Evolutionary conservation across 1,140 invertebrate species (phyloP), one percentile per base, ranked within the genome.

Genomic region (Glossosoma conforme): DNA sequence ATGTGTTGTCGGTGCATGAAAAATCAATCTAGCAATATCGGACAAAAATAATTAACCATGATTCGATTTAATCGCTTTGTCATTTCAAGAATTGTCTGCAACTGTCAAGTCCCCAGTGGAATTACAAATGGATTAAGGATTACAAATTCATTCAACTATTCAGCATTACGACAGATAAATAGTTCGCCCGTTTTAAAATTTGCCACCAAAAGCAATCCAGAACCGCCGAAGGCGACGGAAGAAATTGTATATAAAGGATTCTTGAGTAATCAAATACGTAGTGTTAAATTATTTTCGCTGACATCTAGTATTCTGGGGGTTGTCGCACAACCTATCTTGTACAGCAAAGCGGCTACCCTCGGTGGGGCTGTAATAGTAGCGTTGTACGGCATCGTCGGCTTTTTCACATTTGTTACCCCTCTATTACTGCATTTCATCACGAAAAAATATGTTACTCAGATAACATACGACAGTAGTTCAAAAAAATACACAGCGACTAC

Each of bases 391-490:
- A 70, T 85, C 32, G 72, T 89, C 1, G 85, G 84, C 17, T 80
- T 92, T 57, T 89, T 93, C 62, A 86, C 90, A 3, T 83, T 93
- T 60, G 70, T 83, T 0, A 93, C 89, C 3, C 93, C 93, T 1
- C 33, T 92, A 14, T 62, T 95, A 18, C 70, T 96, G 49, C 89
- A 96, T 72, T 72, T 80, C 3, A 70, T 95, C 11, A 85, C 88
- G 2, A 93, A 86, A 61, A 89, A 89, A 68, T 97, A 96, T 77
- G 83, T 94, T 0, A 85, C 80, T 0, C 70, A 82, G 51, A 69
- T 96, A 2, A 73, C 83, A 49, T 93, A 89, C 61, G 76, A 91
- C 66, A 62, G 72, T 10, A 56, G 65, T 17, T 79, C 69, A 21
- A 75, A 83, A 20, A 78, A 75, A 38, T 90, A 88, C 62, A 80